A percentile compares a stretch with the other conserved stretches of the same genome.
These are phyloP conservation scores for Neoseiulus cucumeris DNA, from an alignment of 1,140 invertebrate genomes.

Conservation along the genomic window DNA sequence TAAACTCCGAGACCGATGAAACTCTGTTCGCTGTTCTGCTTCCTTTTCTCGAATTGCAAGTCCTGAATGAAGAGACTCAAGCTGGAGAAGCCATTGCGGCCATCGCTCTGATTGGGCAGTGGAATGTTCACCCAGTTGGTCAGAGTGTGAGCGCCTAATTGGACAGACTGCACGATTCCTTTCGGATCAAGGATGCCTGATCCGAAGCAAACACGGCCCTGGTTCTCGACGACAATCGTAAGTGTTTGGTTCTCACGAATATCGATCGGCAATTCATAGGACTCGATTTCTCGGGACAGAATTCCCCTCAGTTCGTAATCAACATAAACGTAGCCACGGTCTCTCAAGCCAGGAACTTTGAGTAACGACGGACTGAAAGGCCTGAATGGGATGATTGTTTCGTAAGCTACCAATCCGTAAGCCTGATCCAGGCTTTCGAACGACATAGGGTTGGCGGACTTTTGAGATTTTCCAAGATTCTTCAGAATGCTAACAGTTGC, in stretches of 20 bases:
- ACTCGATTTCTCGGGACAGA: slow-evolving; percentile 4
- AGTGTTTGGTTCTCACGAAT: background rate
- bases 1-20: slow-evolving; percentile 7
- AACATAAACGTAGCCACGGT: slow-evolving; percentile 17
- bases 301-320: slow-evolving; percentile 16
- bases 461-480: background rate
- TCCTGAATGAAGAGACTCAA: background rate
- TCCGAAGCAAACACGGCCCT: slow-evolving; percentile 18
- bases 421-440: slow-evolving; percentile 20
- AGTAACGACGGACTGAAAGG: slow-evolving; percentile 16
- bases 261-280: slow-evolving; percentile 9
- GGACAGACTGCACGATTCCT: background rate
- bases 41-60: background rate
- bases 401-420: slow-evolving; percentile 22
- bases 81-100: background rate
- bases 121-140: slow-evolving; percentile 7
- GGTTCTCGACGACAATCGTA: slow-evolving; percentile 19
- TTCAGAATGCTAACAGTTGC: background rate
- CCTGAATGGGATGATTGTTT: slow-evolving; percentile 16
- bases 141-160: background rate
- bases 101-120: background rate
- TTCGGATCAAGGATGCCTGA: slow-evolving; percentile 12
- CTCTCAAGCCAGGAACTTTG: slow-evolving; percentile 15
- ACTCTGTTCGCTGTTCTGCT: background rate
- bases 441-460: slow-evolving; percentile 16